Base-by-base conservation (phyloP, 2,113 vertebrate species). In the Limanda limanda region DNA sequence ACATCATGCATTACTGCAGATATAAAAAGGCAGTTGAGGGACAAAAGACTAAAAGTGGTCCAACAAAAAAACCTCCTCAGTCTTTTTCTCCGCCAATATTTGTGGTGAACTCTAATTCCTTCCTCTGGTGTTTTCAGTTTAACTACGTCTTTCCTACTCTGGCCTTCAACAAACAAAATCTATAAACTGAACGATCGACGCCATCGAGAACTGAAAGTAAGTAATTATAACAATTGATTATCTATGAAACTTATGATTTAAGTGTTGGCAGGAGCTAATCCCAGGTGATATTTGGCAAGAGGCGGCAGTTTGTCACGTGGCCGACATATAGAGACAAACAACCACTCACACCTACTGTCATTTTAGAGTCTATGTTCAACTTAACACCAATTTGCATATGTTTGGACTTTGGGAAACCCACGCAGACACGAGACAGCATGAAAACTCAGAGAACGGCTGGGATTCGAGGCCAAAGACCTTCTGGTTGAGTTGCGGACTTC, bases 1-100 rank as follows among this genome's bases (percentile, higher is more conserved):
- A 67, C 37, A 72, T 61, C 37, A 72, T 61, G 21, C 11, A 58
- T 48, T 31, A 17, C 23, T 42, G 40, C 40, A 42, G 40, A 42
- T 42, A 42, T 42, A 42, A 42, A 42, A 27, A 42, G 12, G 11
- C 40, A 42, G 40, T 12, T 23, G 2, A 10, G 10, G 13, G 25
- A 65, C 51, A 25, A 51, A 25, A n/a, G 64, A 40, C 2, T 24
- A 24, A 54, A 57, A 23, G 40, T 1, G 31, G 11, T 23, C 18
- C 15, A 27, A 48, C 12, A 11, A 31, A 63, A 55, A 69, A n/a
- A 1, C 15, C 15, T 13, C 23, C 24, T 31, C 15, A 51, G 65
- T 42, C 40, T 24, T 55, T 11, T 31, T 23, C 25, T 25, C 5
- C 24, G 21, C 31, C n/a, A 37, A 47, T 51, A 51, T 7, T 18